Conservation (phyloP, 2,888 invertebrate species). For the Tillus elongatus region DNA sequence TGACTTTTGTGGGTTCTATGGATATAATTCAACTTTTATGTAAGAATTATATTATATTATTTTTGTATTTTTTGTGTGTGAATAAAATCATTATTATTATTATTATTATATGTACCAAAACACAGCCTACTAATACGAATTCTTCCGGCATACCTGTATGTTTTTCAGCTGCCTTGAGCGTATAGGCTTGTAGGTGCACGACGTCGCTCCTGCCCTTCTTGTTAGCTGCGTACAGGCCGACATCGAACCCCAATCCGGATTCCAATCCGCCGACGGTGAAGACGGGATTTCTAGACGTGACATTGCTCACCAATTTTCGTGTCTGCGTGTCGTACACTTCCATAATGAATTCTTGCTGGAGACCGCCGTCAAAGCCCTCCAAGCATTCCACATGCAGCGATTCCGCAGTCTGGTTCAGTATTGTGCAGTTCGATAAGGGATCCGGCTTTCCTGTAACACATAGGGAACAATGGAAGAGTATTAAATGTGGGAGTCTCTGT, state of each 20-base stretch:
- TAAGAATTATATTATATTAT: no score
- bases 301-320: conserved; percentile 48
- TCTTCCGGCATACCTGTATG: conserved; percentile 66
- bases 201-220: conserved; percentile 62
- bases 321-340: conserved; percentile 54
- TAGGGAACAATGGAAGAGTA: no score
- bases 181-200: conserved; percentile 57
- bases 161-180: conserved; percentile 63
- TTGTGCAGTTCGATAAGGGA: conserved; percentile 61
- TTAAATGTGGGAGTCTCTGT: no score
- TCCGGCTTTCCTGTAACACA: conserved; percentile 58
- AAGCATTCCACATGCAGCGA: conserved; percentile 63
- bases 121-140: no score
- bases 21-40: no score
- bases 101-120: no score
- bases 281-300: conserved; percentile 49
- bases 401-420: conserved; percentile 64
- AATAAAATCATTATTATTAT: no score
- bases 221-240: conserved; percentile 61
- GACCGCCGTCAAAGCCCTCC: conserved; percentile 69
- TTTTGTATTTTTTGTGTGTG: no score
- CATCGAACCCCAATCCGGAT: conserved; percentile 59
- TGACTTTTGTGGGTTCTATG: no score
- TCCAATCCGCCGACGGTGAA: conserved; percentile 59
- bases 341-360: conserved; percentile 64